Percentiles rank a stretch among this genome's conserved stretches.
Evolutionary conservation across 2,888 invertebrate species (phyloP).

Genomic region (Pardosa pseudoannulata): DNA sequence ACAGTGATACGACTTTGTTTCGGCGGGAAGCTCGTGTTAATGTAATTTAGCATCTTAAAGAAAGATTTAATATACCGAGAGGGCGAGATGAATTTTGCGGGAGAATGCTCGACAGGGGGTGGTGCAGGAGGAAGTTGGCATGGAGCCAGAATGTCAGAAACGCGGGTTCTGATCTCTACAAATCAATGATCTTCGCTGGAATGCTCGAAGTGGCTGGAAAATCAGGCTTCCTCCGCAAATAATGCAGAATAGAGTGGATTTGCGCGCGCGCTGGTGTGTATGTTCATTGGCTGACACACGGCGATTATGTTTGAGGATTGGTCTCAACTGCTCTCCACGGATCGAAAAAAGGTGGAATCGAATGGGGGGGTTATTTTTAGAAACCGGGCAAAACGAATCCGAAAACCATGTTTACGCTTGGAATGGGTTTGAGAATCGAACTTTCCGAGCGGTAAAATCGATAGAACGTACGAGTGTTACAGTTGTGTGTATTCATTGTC

Average conservation of each 20-base stretch:
- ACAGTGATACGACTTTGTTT: not conserved
- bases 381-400: not conserved
- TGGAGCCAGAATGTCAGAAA: conserved; percentile 58
- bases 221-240: conserved; percentile 1
- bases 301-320: not conserved
- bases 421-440: not conserved
- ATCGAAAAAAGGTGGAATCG: not conserved
- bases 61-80: conserved; percentile 52
- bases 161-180: conserved; percentile 28
- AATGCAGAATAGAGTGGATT: not conserved
- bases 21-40: not conserved
- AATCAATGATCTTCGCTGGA: conserved; percentile 35
- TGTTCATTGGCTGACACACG: not conserved
- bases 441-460: not conserved
- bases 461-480: not conserved
- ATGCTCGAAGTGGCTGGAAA: not conserved
- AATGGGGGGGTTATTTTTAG: not conserved
- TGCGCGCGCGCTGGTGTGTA: too few species aligned
- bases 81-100: conserved; percentile 55
- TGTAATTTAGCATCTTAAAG: not conserved
- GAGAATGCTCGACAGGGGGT: conserved; percentile 38
- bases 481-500: too few species aligned
- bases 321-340: not conserved
- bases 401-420: not conserved
- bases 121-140: conserved; percentile 37